Conservation (phyloP, 2,797 vertebrate genomes). For the Microcaecilia unicolor region DNA sequence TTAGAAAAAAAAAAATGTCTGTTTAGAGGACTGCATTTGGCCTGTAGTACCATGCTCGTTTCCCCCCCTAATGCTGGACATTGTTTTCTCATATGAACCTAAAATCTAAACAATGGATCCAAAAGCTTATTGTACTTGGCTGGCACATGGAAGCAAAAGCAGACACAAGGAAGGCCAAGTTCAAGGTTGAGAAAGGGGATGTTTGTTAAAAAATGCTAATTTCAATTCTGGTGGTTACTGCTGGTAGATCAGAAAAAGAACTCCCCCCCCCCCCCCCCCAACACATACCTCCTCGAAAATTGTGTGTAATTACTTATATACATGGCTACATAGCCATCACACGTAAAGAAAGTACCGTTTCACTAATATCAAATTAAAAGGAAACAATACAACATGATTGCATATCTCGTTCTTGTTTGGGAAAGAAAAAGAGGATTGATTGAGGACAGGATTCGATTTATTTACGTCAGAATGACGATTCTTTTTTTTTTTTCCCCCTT, state of each 20-base stretch:
- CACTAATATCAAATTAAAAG: not conserved
- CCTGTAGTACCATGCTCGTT: too few species aligned
- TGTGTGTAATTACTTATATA: not conserved
- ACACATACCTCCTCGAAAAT: too few species aligned
- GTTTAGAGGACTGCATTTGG: too few species aligned
- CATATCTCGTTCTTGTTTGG: too few species aligned
- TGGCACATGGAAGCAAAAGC: constrained; percentile 30
- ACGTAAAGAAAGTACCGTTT: fast-evolving
- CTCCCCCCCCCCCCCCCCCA: too few species aligned
- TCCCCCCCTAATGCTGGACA: constrained; percentile 17
- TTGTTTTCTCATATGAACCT: constrained; percentile 36
- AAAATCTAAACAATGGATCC: constrained; percentile 29
- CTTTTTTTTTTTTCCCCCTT: too few species aligned
- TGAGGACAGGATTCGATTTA: too few species aligned
- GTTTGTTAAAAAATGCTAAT: constrained; percentile 20
- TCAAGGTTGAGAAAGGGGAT: constrained; percentile 39
- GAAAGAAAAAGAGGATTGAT: too few species aligned
- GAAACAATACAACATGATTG: constrained; percentile 1
- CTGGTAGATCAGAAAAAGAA: not conserved
- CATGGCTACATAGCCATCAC: fast-evolving
- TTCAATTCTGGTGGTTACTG: constrained; percentile 6
- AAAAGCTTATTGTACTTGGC: constrained; percentile 31
- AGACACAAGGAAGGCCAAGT: constrained; percentile 37
- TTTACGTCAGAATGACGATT: too few species aligned
- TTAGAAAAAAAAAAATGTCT: too few species aligned